These are phyloP conservation scores for Agonum fuliginosum DNA, from an alignment of 2,888 invertebrate genomes.

Conservation along the genomic window DNA sequence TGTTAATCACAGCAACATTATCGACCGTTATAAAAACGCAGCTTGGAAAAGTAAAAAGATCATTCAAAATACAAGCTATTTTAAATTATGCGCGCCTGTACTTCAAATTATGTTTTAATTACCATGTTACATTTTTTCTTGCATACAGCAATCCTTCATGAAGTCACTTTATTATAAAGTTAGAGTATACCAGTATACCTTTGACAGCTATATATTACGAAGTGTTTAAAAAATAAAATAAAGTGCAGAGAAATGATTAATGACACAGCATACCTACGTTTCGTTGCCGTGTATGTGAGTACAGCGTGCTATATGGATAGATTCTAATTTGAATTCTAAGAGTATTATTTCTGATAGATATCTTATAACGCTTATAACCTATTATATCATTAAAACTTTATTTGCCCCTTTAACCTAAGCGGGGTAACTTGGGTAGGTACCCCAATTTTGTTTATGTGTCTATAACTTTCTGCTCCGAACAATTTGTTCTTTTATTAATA, in stretches of 20 bases:
- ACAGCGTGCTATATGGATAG: no score
- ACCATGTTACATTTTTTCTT: neutral
- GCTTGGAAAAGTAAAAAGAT: no score
- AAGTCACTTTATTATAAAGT: constrained; percentile 17
- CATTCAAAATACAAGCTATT: no score
- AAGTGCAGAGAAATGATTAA: constrained; percentile 3
- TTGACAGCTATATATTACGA: constrained; percentile 28
- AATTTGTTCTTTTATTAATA: no score
- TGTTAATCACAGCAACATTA: no score
- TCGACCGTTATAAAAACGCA: no score
- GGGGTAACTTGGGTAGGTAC: no score
- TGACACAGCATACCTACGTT: neutral
- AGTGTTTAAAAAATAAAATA: neutral
- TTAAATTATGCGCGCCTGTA: no score
- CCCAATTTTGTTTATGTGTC: no score
- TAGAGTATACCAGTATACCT: neutral
- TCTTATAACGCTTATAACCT: neutral
- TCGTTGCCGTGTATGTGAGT: no score
- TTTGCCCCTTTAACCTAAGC: no score
- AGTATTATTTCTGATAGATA: neutral
- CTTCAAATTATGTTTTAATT: neutral
- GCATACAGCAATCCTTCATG: neutral
- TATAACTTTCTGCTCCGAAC: no score
- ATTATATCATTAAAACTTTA: constrained; percentile 33
- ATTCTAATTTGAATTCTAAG: constrained; percentile 5